A percentile compares a stretch with the other conserved stretches of the same genome.
Conservation (phyloP, 2,888 invertebrate genomes). For the Periphyllus acericola region DNA sequence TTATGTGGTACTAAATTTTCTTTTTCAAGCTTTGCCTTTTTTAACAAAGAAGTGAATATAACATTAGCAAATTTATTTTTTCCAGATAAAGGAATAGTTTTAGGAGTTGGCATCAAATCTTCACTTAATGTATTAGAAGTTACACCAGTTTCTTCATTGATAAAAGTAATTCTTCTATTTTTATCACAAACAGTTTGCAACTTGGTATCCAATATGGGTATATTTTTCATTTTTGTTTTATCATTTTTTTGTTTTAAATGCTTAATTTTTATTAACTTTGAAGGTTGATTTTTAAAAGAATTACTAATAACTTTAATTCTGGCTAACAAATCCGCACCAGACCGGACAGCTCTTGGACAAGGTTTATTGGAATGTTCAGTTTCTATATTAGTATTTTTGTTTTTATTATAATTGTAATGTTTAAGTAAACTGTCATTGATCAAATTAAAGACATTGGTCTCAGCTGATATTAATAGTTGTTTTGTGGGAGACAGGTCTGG, state of each 20-base stretch:
- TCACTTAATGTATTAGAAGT: slow-evolving; percentile 28
- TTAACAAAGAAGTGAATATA: slow-evolving; percentile 41
- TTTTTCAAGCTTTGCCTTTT: background rate
- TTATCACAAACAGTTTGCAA: slow-evolving; percentile 20
- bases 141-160: slow-evolving; percentile 30
- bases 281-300: slow-evolving; percentile 50
- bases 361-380: background rate
- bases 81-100: slow-evolving; percentile 23
- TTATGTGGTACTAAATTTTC: slow-evolving; percentile 4
- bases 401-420: slow-evolving; percentile 28
- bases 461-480: background rate
- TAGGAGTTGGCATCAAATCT: slow-evolving; percentile 29
- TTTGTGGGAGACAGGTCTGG: slow-evolving; percentile 10
- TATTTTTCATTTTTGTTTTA: slow-evolving; percentile 29
- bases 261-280: slow-evolving; percentile 42
- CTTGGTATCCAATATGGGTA: background rate
- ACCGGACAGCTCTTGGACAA: slow-evolving; percentile 27
- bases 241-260: slow-evolving; percentile 9
- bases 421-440: slow-evolving; percentile 37
- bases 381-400: background rate
- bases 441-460: slow-evolving; percentile 34
- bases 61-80: slow-evolving; percentile 43
- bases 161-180: slow-evolving; percentile 48
- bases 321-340: slow-evolving; percentile 46
- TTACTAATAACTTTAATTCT: slow-evolving; percentile 56